A percentile compares a stretch with the other conserved stretches of the same genome.
Conservation (phyloP, 1,140 invertebrate genomes). For the Caenorhabditis remanei region DNA sequence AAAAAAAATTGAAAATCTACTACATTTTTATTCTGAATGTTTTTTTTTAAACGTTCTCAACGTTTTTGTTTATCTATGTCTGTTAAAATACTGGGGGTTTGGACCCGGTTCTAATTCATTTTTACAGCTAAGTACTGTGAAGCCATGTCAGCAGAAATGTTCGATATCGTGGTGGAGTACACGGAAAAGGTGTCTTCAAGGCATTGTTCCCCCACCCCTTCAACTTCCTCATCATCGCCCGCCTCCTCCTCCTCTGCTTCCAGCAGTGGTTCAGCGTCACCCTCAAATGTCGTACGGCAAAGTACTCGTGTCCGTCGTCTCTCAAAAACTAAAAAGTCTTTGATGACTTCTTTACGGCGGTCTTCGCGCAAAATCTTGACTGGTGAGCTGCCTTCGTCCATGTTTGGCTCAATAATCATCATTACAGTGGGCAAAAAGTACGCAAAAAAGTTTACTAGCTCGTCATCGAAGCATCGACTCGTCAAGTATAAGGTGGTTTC, state of each 20-base stretch:
- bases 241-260: conserved; percentile 7
- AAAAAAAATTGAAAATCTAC: conserved; percentile 13
- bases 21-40: neutral
- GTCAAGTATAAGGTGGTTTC: conserved; percentile 31
- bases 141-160: conserved; percentile 17
- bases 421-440: conserved; percentile 41
- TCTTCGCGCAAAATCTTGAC: conserved; percentile 14
- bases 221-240: conserved; percentile 14
- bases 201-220: conserved; percentile 15
- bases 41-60: neutral
- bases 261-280: neutral
- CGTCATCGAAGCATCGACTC: neutral
- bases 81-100: neutral
- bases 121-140: neutral
- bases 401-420: neutral
- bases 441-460: conserved; percentile 6
- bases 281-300: neutral
- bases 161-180: conserved; percentile 47
- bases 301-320: neutral
- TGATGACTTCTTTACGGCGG: neutral
- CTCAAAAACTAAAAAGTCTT: conserved; percentile 11
- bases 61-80: neutral
- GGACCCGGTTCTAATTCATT: neutral
- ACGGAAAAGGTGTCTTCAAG: neutral
- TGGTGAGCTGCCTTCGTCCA: neutral